These are phyloP conservation scores for Allacma fusca DNA, from an alignment of 2,888 invertebrate species.

Conservation along the genomic window DNA sequence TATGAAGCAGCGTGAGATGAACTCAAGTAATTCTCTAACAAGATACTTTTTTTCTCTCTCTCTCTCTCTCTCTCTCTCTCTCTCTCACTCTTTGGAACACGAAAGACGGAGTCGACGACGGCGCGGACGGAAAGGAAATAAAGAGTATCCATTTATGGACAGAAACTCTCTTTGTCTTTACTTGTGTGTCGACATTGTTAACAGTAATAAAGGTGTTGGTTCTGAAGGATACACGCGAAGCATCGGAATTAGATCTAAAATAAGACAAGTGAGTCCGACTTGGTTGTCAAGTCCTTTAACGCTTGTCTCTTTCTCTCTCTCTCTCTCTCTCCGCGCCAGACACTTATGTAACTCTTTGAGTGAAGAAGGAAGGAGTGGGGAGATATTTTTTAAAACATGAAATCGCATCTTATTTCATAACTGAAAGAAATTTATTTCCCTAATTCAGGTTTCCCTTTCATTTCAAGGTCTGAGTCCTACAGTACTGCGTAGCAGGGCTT, in stretches of 20 bases:
- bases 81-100: not conserved
- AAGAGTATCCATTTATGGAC: constrained; percentile 4
- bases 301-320: not conserved
- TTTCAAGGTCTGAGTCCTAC: no score
- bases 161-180: not conserved
- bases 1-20: not conserved
- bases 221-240: not conserved
- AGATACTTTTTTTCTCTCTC: not conserved
- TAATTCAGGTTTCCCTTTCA: no score
- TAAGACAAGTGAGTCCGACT: not conserved
- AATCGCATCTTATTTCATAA: no score
- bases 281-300: not conserved
- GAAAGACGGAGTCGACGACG: not conserved
- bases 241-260: not conserved
- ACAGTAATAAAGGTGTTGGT: not conserved
- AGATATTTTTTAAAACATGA: no score
- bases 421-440: no score
- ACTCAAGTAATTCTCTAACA: not conserved
- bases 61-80: no score
- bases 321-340: no score
- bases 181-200: not conserved
- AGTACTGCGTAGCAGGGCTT: no score
- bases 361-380: no score
- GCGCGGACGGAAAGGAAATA: constrained; percentile 5
- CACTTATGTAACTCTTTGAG: no score